Percentiles rank a stretch among this genome's conserved stretches.
phyloP scores from a whole-genome alignment of 2,113 vertebrate species.

The Lophius piscatorius region DNA sequence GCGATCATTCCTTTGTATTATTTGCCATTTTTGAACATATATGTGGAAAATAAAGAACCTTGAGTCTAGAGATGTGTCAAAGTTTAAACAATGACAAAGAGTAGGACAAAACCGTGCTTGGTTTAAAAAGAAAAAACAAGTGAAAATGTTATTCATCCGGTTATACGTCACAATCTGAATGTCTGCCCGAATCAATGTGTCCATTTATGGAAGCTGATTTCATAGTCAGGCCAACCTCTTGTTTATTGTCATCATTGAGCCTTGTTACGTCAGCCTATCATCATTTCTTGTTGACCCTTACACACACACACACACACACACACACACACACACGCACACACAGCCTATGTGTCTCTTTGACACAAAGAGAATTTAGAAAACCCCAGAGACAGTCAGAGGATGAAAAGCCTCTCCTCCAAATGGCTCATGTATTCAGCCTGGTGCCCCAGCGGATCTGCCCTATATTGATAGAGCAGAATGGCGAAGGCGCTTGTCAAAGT shows the following conservation, averaged over 20 bases:
- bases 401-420: slow-evolving; percentile 65
- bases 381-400: slow-evolving; percentile 55
- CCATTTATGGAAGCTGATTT: slow-evolving; percentile 37
- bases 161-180: no score
- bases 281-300: slow-evolving; percentile 55
- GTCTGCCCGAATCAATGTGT: slow-evolving; percentile 10
- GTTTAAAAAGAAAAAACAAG: no score
- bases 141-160: no score
- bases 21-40: no score
- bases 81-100: no score
- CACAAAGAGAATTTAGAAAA: slow-evolving; percentile 64
- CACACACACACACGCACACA: slow-evolving; percentile 2
- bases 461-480: slow-evolving; percentile 71
- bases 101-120: no score
- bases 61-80: no score
- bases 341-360: slow-evolving; percentile 34
- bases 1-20: no score
- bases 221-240: slow-evolving; percentile 28
- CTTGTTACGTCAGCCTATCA: slow-evolving; percentile 57
- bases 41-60: no score
- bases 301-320: neutral
- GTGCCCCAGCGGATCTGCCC: slow-evolving; percentile 57
- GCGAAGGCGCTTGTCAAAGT: slow-evolving; percentile 56
- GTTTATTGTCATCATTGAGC: slow-evolving; percentile 34
- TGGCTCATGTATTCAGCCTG: slow-evolving; percentile 60